Base-by-base conservation (phyloP, 1,140 invertebrate genomes). In the Pachyrhynchus sulphureomaculatus region DNA sequence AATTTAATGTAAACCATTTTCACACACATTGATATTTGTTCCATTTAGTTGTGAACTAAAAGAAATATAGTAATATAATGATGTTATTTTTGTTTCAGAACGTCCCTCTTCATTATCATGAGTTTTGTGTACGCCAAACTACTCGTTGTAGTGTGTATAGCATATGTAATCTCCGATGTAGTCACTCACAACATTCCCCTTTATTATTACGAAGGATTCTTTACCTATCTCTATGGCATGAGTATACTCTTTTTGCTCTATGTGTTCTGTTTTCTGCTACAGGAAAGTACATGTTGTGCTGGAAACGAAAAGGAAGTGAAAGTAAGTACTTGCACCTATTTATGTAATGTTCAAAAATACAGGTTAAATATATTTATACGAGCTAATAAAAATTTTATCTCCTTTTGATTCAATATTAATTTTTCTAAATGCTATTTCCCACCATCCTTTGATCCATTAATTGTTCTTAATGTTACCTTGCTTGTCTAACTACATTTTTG, bases 161-260 rank as follows among this genome's bases (percentile, higher is more conserved):
- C 91, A 55, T 94, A 93, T 76, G 90, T 95, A 65, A 90, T 95
- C 73, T 92, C 92, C 70, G 92, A 96, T 82, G 91, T 94, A 69
- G 90, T 94, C 68, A 95, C 92, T 52, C 89, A 94, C 77, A 91
- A 90, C 77, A 83, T 95, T 59, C 93, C 93, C 47, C 84, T 94
- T 26, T 95, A 92, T 79, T 89, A 88, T 72, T 95, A 95, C 82
- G 93, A 99, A 87, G 92, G 91, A 58, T 97, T 98, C 82, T 98
- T 97, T 82, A 93, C 96, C 39, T 99, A 96, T 79, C 84, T 99
- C 39, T 98, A 98, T 79, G 90, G 91, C 66, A 87, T 90, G 78
- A 96, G 93, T 79, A 94, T 98, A 74, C 79, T 96, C 62, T 98
- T 98, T 82, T 85, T 98, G 67, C 81, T 96, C 65, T 98, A 98